Conservation (phyloP, 2,113 vertebrate genomes). For the Leucopsar rothschildi region DNA sequence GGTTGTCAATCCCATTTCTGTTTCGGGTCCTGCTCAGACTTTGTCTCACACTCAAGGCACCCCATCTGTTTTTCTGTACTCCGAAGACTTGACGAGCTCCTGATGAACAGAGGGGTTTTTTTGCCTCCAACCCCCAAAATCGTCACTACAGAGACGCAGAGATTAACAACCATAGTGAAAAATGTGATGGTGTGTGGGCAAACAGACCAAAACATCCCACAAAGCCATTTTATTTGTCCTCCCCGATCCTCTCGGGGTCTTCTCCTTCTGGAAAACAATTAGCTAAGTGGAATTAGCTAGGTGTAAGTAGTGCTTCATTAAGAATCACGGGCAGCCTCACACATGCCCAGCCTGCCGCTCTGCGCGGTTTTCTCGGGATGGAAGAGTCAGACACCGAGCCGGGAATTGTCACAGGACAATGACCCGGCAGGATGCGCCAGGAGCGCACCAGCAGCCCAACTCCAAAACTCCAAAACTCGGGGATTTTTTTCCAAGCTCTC, state of each 20-base stretch:
- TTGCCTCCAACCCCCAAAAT: background rate
- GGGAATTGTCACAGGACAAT: rapidly evolving
- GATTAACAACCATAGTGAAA: background rate
- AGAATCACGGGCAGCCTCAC: background rate
- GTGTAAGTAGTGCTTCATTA: background rate
- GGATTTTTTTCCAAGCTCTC: rapidly evolving
- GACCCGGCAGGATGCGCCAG: rapidly evolving
- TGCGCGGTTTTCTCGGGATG: background rate
- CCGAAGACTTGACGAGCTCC: background rate
- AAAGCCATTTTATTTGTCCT: background rate
- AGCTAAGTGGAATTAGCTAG: background rate
- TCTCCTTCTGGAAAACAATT: background rate
- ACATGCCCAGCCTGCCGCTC: background rate
- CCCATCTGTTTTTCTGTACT: background rate
- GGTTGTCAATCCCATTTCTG: background rate
- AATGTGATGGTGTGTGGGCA: background rate
- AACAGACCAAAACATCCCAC: background rate
- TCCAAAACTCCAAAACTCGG: no score
- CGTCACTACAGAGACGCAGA: background rate
- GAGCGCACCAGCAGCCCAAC: no score
- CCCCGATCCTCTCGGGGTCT: background rate
- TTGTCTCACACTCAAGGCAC: background rate
- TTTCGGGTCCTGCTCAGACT: background rate
- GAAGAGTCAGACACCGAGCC: rapidly evolving
- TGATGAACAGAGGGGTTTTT: background rate